phyloP scores from a whole-genome alignment of 2,113 vertebrate species.

The Hypomesus transpacificus region DNA sequence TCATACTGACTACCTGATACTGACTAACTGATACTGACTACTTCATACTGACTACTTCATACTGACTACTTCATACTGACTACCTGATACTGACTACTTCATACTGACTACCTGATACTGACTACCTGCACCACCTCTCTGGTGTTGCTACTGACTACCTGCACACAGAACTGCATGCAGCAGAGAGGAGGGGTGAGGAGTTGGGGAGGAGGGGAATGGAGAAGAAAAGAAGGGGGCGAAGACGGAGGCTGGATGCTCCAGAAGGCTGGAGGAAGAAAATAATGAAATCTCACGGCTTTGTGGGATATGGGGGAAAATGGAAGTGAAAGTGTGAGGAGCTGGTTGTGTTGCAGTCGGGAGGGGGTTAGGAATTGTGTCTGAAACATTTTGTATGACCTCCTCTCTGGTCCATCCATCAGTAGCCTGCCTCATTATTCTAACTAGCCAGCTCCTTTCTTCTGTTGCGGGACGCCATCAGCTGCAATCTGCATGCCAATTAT shows the following conservation, averaged over 20 bases:
- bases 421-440: constrained; percentile 94
- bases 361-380: constrained; percentile 69
- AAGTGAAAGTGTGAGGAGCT: constrained; percentile 62
- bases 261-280: constrained; percentile 57
- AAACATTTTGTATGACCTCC: constrained; percentile 90
- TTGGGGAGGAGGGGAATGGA: constrained; percentile 32
- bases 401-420: constrained; percentile 96
- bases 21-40: no score
- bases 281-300: constrained; percentile 80
- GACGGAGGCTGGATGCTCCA: constrained; percentile 52
- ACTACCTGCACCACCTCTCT: no score
- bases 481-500: constrained; percentile 99
- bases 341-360: constrained; percentile 34
- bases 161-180: neutral
- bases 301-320: constrained; percentile 72
- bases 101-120: no score
- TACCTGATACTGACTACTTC: no score
- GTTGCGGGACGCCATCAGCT: constrained; percentile 90
- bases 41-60: no score
- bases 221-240: constrained; percentile 56
- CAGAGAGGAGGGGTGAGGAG: constrained; percentile 8
- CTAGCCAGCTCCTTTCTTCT: constrained; percentile 87
- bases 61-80: no score
- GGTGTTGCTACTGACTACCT: no score
- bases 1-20: no score